phyloP scores from a whole-genome alignment of 2,113 vertebrate genomes.

The Balaenoptera acutorostrata region DNA sequence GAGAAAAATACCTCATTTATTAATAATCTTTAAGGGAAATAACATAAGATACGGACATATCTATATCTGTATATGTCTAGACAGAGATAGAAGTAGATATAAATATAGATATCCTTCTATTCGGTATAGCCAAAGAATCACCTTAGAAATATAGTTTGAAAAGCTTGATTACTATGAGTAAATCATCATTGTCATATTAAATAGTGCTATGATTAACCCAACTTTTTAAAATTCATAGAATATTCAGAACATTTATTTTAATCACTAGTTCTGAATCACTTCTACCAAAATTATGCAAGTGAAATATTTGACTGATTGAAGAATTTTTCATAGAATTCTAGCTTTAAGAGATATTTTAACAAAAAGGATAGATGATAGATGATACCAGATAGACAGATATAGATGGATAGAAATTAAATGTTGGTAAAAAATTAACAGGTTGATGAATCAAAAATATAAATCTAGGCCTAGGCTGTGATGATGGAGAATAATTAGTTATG shows the following conservation, averaged over 20 bases:
- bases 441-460: background rate
- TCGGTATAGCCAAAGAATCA: background rate
- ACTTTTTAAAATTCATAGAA: constrained; percentile 44
- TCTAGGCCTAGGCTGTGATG: background rate
- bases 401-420: background rate
- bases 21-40: constrained; percentile 63
- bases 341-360: background rate
- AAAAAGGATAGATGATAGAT: background rate
- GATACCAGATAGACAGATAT: background rate
- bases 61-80: background rate
- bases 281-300: constrained; percentile 34
- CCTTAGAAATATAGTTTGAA: background rate
- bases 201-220: constrained; percentile 29
- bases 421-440: background rate
- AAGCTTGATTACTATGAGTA: background rate
- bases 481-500: background rate
- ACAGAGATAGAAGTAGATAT: background rate
- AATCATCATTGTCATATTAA: background rate
- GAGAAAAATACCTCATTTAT: constrained; percentile 67
- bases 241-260: constrained; percentile 59
- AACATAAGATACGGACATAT: background rate
- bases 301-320: constrained; percentile 31
- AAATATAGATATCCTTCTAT: background rate
- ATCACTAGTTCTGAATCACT: constrained; percentile 31
- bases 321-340: background rate